phyloP scores from a whole-genome alignment of 2,797 vertebrate species.

The Oreochromis grahami region DNA sequence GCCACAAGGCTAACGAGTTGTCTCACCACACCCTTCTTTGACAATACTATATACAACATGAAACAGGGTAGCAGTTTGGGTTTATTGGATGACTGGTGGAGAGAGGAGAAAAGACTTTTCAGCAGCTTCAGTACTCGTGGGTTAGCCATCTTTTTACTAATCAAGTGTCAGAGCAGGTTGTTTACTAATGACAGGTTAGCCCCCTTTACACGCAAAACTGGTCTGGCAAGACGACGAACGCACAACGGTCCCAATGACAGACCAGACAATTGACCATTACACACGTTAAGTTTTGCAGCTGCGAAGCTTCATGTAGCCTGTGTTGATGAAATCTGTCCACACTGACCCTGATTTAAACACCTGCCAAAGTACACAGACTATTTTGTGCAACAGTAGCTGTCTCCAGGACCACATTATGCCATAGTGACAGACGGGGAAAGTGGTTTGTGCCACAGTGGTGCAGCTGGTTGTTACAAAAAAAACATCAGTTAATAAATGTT shows the following conservation, averaged over 20 bases:
- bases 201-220: background rate
- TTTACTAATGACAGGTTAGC: background rate
- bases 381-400: background rate
- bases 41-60: background rate
- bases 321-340: background rate
- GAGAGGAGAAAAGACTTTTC: background rate
- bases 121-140: background rate
- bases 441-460: background rate
- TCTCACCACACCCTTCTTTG: background rate
- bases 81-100: background rate
- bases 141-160: background rate
- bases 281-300: accelerated
- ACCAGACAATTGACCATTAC: background rate
- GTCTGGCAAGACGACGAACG: background rate
- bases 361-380: background rate
- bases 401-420: background rate
- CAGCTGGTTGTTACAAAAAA: background rate
- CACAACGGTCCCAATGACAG: background rate
- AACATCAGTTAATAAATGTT: background rate
- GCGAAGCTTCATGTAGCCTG: background rate
- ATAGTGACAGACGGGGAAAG: background rate
- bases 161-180: background rate
- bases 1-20: background rate
- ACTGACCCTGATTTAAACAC: background rate
- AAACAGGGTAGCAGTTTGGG: background rate